Evolutionary conservation across 2,888 invertebrate genomes (phyloP).

Genomic region (Eupithecia pulchellata): DNA sequence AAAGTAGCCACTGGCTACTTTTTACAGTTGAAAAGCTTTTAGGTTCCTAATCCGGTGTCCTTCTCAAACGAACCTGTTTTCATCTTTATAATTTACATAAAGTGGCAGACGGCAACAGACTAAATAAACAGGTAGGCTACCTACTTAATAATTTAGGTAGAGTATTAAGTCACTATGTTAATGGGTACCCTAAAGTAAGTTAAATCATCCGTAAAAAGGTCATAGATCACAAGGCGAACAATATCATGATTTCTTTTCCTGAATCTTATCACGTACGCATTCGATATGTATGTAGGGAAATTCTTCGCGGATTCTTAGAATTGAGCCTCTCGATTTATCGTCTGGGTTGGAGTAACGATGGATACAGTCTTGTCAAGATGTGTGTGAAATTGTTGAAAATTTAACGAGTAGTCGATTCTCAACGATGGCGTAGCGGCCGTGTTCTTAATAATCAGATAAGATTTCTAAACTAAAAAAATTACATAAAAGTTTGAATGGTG

Average conservation of each 20-base stretch:
- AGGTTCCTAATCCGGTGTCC: neutral
- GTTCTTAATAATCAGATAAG: too few species aligned
- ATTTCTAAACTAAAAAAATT: too few species aligned
- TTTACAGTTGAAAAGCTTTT: neutral
- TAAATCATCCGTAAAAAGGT: conserved; percentile 48
- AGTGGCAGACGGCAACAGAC: neutral
- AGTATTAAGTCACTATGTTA: neutral
- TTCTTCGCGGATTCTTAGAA: conserved; percentile 41
- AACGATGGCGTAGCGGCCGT: neutral
- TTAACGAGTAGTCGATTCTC: neutral
- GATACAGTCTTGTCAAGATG: conserved; percentile 12
- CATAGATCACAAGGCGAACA: conserved; percentile 19
- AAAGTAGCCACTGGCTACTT: neutral
- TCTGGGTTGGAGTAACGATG: conserved; percentile 18
- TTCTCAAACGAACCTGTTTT: neutral
- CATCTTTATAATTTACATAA: neutral
- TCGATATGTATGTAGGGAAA: conserved; percentile 43
- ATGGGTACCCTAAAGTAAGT: conserved; percentile 20
- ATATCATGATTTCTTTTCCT: conserved; percentile 51
- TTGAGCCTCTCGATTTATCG: conserved; percentile 40
- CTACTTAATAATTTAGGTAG: neutral
- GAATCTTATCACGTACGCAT: conserved; percentile 54
- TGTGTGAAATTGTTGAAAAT: neutral
- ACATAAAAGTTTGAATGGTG: too few species aligned
- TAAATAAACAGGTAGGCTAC: neutral